Evolutionary conservation across 1,140 invertebrate genomes (phyloP).

Genomic region (Heterodera carotae): DNA sequence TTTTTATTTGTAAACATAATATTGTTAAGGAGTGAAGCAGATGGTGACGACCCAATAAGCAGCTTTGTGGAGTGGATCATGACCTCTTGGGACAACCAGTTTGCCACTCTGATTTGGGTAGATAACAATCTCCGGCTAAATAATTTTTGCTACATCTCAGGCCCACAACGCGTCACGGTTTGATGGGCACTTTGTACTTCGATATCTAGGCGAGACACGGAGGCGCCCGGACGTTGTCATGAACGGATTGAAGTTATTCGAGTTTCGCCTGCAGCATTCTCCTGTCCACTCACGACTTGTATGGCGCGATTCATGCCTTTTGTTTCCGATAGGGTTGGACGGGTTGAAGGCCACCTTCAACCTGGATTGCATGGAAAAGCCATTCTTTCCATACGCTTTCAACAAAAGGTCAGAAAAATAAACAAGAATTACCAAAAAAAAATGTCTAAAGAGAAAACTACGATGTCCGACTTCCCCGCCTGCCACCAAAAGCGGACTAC

Average conservation of each 20-base stretch:
- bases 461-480: not conserved
- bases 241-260: slow-evolving; percentile 6
- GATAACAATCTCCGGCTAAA: not conserved
- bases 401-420: not conserved
- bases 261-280: not conserved
- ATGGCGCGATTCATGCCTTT: not conserved
- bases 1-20: not conserved
- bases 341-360: not conserved
- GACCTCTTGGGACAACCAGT: not conserved
- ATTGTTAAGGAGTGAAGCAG: not conserved
- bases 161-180: not conserved
- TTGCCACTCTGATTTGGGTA: not conserved
- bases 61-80: not conserved
- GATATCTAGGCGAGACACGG: slow-evolving; percentile 7
- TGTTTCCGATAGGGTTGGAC: not conserved
- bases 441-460: slow-evolving; percentile 4
- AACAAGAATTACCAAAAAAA: too few species aligned
- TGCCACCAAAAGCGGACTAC: not conserved
- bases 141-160: not conserved
- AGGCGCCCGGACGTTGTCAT: not conserved
- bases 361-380: not conserved
- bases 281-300: not conserved
- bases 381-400: not conserved
- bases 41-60: not conserved
- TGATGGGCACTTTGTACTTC: not conserved